Conservation (phyloP, 2,797 vertebrate species). For the Vireo griseus region DNA sequence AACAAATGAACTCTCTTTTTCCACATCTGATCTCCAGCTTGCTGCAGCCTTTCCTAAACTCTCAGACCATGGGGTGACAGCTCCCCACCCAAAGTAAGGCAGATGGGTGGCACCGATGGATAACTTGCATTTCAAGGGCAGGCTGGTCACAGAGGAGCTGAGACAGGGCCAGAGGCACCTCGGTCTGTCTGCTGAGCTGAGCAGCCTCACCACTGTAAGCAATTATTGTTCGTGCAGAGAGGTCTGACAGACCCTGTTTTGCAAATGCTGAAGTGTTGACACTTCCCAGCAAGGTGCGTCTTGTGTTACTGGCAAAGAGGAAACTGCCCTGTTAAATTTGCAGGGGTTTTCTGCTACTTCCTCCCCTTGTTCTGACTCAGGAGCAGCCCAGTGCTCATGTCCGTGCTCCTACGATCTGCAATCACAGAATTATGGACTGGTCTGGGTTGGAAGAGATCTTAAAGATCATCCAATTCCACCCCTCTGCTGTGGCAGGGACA, state of each 20-base stretch:
- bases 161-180: neutral
- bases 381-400: neutral
- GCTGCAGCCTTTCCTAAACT: neutral
- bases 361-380: neutral
- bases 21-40: neutral
- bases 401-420: neutral
- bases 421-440: neutral
- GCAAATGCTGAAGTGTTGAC: neutral
- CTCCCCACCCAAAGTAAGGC: neutral
- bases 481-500: neutral
- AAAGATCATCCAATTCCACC: neutral
- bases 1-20: neutral
- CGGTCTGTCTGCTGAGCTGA: neutral
- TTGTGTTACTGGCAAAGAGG: neutral
- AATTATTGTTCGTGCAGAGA: rapidly evolving
- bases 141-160: neutral
- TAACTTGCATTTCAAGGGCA: neutral
- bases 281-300: neutral
- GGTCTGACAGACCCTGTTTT: neutral
- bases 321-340: neutral
- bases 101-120: neutral
- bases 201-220: neutral
- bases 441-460: neutral
- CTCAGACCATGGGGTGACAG: neutral
- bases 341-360: neutral